Base-by-base conservation (phyloP, 2,113 vertebrate genomes). In the Hippopotamus amphibius region DNA sequence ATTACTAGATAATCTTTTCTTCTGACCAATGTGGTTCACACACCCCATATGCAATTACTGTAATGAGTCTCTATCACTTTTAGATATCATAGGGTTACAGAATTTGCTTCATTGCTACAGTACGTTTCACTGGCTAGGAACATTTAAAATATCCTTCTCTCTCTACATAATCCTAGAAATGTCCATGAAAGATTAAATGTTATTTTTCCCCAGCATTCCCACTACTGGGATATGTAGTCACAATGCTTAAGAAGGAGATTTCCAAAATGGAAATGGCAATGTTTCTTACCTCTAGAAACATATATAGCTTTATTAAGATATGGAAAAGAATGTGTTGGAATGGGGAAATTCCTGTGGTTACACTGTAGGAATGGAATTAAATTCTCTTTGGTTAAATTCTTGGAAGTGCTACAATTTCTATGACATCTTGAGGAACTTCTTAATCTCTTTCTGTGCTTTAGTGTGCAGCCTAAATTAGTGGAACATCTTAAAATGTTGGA, bases 101-200 rank as follows among this genome's bases (percentile, higher is more conserved):
- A 37, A 80, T 87, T 80, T 88, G 19, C 28, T 63, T 93, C 26
- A 89, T 68, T 83, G 63, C 10, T 21, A 65, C 1, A 74, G 33
- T 71, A 89, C 11, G 37, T 87, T 80, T 76, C 37, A 94, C 37
- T 76, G 28, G 3, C 50, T 65, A 71, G 5, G 26, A 81, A 93
- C 41, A 95, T 96, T 93, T 95, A 90, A 97, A 96, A 92, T 71
- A 68, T 72, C 86, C 7, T 93, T 92, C 87, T 24, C 46, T 82
- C 6, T 90, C 28, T 57, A 77, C 14, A 61, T 77, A 83, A 89
- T 81, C 30, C 24, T 91, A 96, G 59, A 61, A 96, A 90, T 85
- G 21, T 66, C 88, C 30, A 53, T 41, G 19, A 92, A 94, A 77
- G 21, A 84, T 66, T 30, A 96, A 95, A 85, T 81, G 7, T 57